Conservation (phyloP, 2,113 vertebrate species). For the Passer domesticus region DNA sequence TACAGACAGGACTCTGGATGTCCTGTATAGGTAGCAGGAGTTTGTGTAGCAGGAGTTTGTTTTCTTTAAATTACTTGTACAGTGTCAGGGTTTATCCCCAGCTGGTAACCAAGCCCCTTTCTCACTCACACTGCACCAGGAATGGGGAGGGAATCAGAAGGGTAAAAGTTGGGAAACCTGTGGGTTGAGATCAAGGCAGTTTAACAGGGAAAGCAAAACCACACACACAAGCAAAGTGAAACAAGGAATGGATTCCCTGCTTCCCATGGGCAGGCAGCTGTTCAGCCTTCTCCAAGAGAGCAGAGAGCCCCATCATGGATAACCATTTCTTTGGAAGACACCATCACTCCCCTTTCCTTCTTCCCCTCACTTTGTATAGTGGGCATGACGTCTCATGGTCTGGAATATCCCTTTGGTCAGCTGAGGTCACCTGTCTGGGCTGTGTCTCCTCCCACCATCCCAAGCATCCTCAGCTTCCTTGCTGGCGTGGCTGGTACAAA, state of each 20-base stretch:
- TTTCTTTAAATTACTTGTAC: neutral
- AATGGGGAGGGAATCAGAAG: neutral
- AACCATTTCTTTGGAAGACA: neutral
- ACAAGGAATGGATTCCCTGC: neutral
- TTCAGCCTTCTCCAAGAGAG: neutral
- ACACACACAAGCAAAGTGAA: neutral
- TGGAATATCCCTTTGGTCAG: neutral
- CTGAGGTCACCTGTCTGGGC: neutral
- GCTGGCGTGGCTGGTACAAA: neutral
- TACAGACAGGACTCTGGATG: neutral
- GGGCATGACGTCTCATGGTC: neutral
- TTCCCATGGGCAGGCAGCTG: neutral
- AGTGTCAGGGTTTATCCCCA: neutral
- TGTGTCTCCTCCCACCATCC: neutral
- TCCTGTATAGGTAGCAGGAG: neutral
- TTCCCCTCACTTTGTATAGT: neutral
- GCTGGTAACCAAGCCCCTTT: neutral
- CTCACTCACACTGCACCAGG: neutral
- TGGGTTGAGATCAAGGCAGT: neutral
- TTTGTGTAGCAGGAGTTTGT: neutral
- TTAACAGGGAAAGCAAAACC: neutral
- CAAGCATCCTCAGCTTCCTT: neutral
- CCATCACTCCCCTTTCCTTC: neutral
- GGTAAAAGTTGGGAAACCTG: neutral
- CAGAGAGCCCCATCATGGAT: fast-evolving